phyloP scores from a whole-genome alignment of 1,140 invertebrate species.

The Melanaphis sacchari region DNA sequence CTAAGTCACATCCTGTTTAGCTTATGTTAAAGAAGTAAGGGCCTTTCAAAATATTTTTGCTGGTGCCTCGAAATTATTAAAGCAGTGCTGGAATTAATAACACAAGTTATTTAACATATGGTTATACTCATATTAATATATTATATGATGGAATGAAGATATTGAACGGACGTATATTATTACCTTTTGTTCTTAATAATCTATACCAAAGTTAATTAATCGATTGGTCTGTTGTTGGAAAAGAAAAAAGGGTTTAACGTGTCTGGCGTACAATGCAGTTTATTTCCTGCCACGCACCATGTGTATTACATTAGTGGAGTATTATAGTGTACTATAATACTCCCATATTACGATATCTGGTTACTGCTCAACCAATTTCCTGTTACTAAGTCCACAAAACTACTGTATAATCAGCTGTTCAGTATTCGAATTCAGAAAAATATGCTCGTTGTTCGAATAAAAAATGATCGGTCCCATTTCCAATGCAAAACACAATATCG shows the following conservation, averaged over 20 bases:
- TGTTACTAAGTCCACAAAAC: not conserved
- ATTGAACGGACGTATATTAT: not conserved
- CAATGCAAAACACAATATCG: not conserved
- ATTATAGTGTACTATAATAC: not conserved
- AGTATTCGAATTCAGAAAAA: not conserved
- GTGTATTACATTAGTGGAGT: not conserved
- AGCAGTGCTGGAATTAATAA: not conserved
- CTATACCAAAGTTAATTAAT: not conserved
- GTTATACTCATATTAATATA: not conserved
- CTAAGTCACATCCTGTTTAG: too few species aligned
- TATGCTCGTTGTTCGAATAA: not conserved
- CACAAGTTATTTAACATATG: not conserved
- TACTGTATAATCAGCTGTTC: not conserved
- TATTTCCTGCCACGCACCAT: not conserved
- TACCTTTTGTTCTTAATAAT: not conserved
- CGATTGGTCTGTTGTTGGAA: not conserved
- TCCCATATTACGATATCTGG: constrained; percentile 12
- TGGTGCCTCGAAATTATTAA: not conserved
- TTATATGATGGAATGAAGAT: not conserved
- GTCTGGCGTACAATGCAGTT: not conserved
- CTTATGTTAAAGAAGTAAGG: too few species aligned
- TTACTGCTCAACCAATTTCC: constrained; percentile 24
- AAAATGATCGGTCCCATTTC: not conserved
- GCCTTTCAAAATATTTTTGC: not conserved
- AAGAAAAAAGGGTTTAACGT: not conserved